Evolutionary conservation across 2,888 invertebrate genomes (phyloP), one percentile per base, ranked within the genome.

Genomic region (Oscheius sp.): DNA sequence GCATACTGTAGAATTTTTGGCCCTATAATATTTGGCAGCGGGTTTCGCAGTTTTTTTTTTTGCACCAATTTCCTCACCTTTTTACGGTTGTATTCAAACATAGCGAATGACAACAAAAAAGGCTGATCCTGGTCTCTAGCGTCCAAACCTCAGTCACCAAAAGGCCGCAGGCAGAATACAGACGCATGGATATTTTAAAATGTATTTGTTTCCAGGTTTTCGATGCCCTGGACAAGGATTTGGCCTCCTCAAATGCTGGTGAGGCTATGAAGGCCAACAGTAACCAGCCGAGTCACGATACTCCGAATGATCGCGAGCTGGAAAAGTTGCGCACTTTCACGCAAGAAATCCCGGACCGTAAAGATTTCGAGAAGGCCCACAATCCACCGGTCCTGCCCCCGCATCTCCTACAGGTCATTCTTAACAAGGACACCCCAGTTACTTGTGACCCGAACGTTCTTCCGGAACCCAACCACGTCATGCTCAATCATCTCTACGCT

Each of bases 381-480:
- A 96, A 96, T 0, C 99, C 99, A 42, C 99, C 99, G 21, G 94
- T 97, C 86, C 91, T 99, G 85, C 99, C 99, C 50, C 98, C 98
- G 37, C 99, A 99, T 92, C 92, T 99, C 73, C 92, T 99, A 72
- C 98, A 99, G 93, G 98, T 99, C 89, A 98, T 99, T 89, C 92
- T 99, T 62, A 99, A 99, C 90, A 98, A 98, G 91, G 98, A 99
- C 90, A 97, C 97, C 66, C 96, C 97, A 73, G 91, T 96, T 78
- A 95, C 95, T 95, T 97, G 97, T 91, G 99, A 99, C 90, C 99
- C 99, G 66, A 97, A 97, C 65, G 92, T 99, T 85, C 91, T 99
- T 86, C 99, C 99, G n/a, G 98, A 99, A 91, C 99, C 99, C 66
- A 98, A 98, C 90, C 99, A 99, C 90, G 99, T 99, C 37, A 99